Conservation (phyloP, 2,113 vertebrate species). For the Campylorhamphus procurvoides region DNA sequence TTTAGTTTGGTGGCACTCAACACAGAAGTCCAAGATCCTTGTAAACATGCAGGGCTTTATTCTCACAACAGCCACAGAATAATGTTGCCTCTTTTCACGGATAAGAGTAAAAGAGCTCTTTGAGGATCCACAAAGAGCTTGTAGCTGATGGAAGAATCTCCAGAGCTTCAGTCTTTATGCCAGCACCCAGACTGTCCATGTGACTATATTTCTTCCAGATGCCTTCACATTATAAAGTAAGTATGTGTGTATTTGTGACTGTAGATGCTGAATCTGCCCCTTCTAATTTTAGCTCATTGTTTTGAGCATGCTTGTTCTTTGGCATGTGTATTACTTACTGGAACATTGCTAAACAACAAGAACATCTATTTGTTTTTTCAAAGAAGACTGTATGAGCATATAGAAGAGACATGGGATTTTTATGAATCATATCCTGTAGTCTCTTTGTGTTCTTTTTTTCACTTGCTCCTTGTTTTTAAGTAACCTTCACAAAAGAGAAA, state of each 20-base stretch:
- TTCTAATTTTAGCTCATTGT: conserved; percentile 57
- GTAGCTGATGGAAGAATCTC: background rate
- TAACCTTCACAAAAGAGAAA: conserved; percentile 64
- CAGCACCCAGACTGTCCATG: conserved; percentile 16
- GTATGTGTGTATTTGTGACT: conserved; percentile 31
- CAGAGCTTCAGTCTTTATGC: background rate
- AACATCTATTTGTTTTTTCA: conserved; percentile 68
- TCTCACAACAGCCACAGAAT: background rate
- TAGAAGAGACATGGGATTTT: conserved; percentile 75
- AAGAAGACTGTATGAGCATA: conserved; percentile 63
- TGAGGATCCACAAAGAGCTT: background rate
- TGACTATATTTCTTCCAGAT: conserved; percentile 63
- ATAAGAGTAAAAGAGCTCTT: background rate
- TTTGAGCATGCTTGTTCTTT: conserved; percentile 45
- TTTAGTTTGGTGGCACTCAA: background rate
- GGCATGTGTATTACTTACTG: conserved; percentile 50
- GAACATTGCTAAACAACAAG: conserved; percentile 70
- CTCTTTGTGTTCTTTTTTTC: conserved; percentile 66
- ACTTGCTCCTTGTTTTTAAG: conserved; percentile 61
- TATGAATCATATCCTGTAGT: conserved; percentile 82
- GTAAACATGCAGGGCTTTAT: background rate
- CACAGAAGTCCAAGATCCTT: background rate
- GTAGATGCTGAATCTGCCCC: conserved; percentile 48
- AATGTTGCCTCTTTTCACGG: background rate
- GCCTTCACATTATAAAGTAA: conserved; percentile 40